Evolutionary conservation across 2,113 vertebrate genomes (phyloP).

Genomic region (Ranitomeya imitator): DNA sequence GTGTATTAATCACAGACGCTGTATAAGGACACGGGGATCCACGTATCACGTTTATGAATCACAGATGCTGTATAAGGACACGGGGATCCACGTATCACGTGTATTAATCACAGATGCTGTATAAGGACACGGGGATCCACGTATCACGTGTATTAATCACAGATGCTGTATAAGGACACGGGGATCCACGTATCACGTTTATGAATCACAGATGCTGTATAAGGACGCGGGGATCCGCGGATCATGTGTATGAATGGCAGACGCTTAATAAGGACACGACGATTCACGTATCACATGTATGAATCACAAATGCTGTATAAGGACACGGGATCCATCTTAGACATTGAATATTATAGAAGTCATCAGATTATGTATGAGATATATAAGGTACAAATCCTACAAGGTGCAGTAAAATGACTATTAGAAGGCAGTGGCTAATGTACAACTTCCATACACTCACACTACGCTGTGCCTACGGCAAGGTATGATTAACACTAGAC

Average conservation of each 20-base stretch:
- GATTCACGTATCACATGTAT: no score
- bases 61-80: no score
- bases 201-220: neutral
- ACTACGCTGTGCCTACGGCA: no score
- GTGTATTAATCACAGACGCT: neutral
- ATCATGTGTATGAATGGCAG: neutral
- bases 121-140: neutral
- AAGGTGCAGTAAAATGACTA: neutral
- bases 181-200: neutral
- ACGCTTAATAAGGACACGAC: neutral
- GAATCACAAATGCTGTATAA: no score
- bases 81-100: neutral
- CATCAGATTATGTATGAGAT: neutral
- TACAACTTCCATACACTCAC: neutral
- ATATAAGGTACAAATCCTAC: neutral
- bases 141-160: neutral
- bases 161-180: neutral
- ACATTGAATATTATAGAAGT: neutral
- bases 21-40: no score
- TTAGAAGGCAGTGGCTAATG: neutral
- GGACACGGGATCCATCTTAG: neutral
- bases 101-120: neutral
- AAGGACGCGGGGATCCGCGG: no score
- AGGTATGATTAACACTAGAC: no score
- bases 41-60: neutral